Evolutionary conservation across 2,888 invertebrate species (phyloP).

Genomic region (Xestia xanthographa): DNA sequence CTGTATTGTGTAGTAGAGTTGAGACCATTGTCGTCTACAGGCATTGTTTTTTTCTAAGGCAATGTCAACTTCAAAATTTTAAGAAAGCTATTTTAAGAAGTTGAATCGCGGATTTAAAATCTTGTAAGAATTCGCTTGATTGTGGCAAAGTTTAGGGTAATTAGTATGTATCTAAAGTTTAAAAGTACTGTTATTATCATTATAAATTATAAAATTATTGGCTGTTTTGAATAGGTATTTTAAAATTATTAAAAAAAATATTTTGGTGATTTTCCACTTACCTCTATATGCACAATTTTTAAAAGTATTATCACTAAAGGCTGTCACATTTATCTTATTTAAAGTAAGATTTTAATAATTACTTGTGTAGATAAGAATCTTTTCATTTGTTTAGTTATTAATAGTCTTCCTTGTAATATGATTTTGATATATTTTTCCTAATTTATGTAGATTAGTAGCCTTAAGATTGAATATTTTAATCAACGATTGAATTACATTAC

Average conservation of each 20-base stretch:
- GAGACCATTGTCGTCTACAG: conserved; percentile 53
- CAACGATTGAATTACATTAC: conserved; percentile 49
- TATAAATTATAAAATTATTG: conserved; percentile 67
- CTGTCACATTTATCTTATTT: conserved; percentile 72
- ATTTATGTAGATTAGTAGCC: conserved; percentile 57
- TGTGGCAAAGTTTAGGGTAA: conserved; percentile 58
- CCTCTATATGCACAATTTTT: conserved; percentile 78
- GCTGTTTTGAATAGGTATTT: conserved; percentile 71
- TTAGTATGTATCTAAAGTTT: conserved; percentile 43
- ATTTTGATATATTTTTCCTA: conserved; percentile 33
- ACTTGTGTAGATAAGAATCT: conserved; percentile 57
- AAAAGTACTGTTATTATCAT: conserved; percentile 51
- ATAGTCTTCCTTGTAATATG: conserved; percentile 68
- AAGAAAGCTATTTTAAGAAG: conserved; percentile 38
- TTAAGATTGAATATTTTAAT: conserved; percentile 50
- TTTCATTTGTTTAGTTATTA: conserved; percentile 55
- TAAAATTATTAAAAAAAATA: conserved; percentile 65
- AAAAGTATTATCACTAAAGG: conserved; percentile 78
- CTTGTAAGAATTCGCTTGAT: conserved; percentile 52
- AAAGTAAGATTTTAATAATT: conserved; percentile 59
- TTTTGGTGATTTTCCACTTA: conserved; percentile 69
- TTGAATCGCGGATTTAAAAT: conserved; percentile 46
- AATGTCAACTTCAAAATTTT: conserved; percentile 31
- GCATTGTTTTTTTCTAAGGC: conserved; percentile 28
- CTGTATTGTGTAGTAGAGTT: conserved; percentile 42